A percentile compares a stretch with the other conserved stretches of the same genome.
Conservation (phyloP, 2,113 vertebrate genomes). For the Lycaon pictus region DNA sequence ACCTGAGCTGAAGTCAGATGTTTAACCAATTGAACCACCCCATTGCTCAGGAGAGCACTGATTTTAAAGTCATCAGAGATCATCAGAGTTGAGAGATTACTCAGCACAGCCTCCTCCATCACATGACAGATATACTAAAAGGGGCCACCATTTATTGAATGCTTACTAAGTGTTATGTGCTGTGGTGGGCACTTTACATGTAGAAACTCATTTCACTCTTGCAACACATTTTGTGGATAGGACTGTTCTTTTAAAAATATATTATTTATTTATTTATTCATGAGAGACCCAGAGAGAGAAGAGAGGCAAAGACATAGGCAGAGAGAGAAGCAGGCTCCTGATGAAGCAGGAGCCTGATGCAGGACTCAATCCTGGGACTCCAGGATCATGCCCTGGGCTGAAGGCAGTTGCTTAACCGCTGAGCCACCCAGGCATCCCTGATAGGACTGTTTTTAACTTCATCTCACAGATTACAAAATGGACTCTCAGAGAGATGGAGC, state of each 20-base stretch:
- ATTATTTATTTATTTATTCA: too few species aligned
- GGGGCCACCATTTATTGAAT: accelerated
- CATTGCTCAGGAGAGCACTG: not conserved
- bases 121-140: not conserved
- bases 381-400: too few species aligned
- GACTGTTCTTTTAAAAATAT: not conserved
- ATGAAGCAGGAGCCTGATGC: too few species aligned
- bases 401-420: too few species aligned
- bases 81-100: not conserved
- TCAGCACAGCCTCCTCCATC: not conserved
- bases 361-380: too few species aligned
- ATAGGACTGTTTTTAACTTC: not conserved
- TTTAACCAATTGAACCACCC: not conserved
- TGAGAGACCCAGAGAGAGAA: too few species aligned
- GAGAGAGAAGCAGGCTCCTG: too few species aligned
- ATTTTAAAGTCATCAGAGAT: not conserved
- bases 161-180: not conserved
- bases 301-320: too few species aligned
- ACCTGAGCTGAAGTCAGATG: not conserved
- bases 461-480: not conserved
- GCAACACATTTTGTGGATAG: too few species aligned
- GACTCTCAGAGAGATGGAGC: not conserved
- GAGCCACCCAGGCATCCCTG: too few species aligned
- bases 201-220: not conserved
- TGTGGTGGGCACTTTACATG: accelerated